Conservation (phyloP, 1,140 invertebrate species). For the Drosophila obscura region DNA sequence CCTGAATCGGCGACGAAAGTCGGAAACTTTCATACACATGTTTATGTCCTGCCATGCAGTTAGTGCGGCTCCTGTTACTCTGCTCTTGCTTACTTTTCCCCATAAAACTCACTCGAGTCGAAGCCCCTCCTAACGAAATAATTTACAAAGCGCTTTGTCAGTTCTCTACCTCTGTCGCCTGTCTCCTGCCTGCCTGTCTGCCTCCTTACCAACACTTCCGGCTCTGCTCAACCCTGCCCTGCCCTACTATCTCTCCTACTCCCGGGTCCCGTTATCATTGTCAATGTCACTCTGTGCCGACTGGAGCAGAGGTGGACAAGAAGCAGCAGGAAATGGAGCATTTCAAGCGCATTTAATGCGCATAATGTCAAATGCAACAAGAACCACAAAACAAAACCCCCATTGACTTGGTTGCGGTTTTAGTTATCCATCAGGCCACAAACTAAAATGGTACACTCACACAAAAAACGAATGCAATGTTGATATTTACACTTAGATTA, state of each 20-base stretch:
- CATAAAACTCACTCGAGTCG: slow-evolving; percentile 51
- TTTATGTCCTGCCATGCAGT: slow-evolving; percentile 48
- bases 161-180: slow-evolving; percentile 45
- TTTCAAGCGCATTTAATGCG: slow-evolving; percentile 70
- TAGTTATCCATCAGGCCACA: too few species aligned
- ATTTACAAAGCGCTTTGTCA: slow-evolving; percentile 65
- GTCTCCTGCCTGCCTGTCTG: slow-evolving; percentile 9
- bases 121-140: slow-evolving; percentile 58
- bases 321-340: slow-evolving; percentile 34
- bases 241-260: background rate
- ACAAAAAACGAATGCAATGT: too few species aligned
- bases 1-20: too few species aligned
- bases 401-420: background rate
- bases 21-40: slow-evolving; percentile 41
- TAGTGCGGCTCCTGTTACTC: slow-evolving; percentile 41
- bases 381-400: slow-evolving; percentile 37
- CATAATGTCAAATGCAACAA: slow-evolving; percentile 66
- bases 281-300: slow-evolving; percentile 26
- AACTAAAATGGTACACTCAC: too few species aligned
- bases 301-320: background rate
- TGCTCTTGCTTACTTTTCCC: slow-evolving; percentile 37
- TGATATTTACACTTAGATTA: too few species aligned
- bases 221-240: background rate
- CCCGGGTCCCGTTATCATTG: slow-evolving; percentile 25
- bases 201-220: slow-evolving; percentile 49